A percentile compares a stretch with the other conserved stretches of the same genome.
Evolutionary conservation across 2,888 invertebrate genomes (phyloP).

Genomic region (Leucozona laternaria): DNA sequence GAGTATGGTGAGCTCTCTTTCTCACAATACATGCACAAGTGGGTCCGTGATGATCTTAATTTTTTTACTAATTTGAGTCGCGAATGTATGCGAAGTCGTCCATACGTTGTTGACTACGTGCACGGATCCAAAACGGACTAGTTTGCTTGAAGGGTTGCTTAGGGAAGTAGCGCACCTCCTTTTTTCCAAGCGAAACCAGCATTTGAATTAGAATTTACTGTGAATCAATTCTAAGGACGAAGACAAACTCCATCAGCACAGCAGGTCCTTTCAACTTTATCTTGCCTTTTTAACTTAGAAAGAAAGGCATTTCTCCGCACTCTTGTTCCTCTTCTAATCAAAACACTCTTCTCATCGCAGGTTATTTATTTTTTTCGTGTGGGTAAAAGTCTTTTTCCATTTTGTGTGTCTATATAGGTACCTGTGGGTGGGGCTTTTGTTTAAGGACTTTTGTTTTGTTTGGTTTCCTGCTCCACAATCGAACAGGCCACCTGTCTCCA

Average conservation of each 20-base stretch:
- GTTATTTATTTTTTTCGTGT: constrained; percentile 6
- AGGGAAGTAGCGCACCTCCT: no score
- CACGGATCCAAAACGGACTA: no score
- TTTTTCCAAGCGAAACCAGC: no score
- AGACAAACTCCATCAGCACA: background rate
- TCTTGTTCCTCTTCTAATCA: constrained; percentile 56
- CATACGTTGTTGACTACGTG: no score
- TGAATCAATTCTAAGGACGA: no score
- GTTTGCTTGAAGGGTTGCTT: no score
- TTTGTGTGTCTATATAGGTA: constrained; percentile 16
- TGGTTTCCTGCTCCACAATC: constrained; percentile 40
- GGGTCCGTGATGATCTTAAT: no score
- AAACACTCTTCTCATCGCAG: constrained; percentile 19
- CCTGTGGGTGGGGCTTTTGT: constrained; percentile 60
- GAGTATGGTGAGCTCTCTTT: no score
- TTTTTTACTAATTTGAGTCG: no score
- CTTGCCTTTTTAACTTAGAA: background rate
- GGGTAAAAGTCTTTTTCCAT: constrained; percentile 32
- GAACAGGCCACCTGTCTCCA: constrained; percentile 14
- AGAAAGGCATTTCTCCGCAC: constrained; percentile 14
- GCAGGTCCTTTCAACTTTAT: constrained; percentile 1
- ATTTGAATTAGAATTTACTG: no score
- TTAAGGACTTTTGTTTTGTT: constrained; percentile 45
- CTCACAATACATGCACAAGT: no score
- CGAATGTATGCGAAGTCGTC: no score